A percentile compares a stretch with the other conserved stretches of the same genome.
phyloP scores from a whole-genome alignment of 2,888 invertebrate genomes.

The Mechanitis mazaeus region DNA sequence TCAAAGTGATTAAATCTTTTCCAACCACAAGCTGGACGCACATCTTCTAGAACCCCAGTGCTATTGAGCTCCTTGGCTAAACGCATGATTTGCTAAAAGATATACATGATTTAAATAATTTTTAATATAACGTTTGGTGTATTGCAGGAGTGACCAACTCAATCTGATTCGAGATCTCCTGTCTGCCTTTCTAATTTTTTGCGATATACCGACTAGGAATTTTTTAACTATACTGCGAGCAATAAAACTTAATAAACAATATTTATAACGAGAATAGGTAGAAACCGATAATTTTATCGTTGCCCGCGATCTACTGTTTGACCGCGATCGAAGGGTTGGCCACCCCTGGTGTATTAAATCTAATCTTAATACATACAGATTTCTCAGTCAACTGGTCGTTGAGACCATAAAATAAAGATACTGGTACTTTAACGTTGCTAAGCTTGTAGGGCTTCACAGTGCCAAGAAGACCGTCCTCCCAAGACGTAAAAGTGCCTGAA shows the following conservation, averaged over 20 bases:
- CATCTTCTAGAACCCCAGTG: constrained; percentile 49
- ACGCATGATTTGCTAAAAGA: constrained; percentile 56
- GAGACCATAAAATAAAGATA: constrained; percentile 77
- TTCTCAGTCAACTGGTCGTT: constrained; percentile 79
- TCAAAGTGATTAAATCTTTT: constrained; percentile 70
- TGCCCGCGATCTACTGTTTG: too few species aligned
- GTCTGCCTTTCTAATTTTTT: too few species aligned
- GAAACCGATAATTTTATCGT: too few species aligned
- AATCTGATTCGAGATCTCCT: too few species aligned
- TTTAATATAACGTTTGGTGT: background rate
- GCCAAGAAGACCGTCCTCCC: constrained; percentile 70
- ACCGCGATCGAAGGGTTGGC: too few species aligned
- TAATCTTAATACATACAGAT: constrained; percentile 50
- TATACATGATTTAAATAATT: constrained; percentile 3
- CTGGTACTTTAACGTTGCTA: constrained; percentile 76
- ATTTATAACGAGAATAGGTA: too few species aligned
- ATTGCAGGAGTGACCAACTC: background rate
- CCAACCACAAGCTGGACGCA: constrained; percentile 52
- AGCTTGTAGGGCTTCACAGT: constrained; percentile 77
- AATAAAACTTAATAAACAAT: background rate
- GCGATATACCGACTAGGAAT: too few species aligned
- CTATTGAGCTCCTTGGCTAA: constrained; percentile 47
- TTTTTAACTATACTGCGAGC: too few species aligned
- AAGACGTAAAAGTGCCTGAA: constrained; percentile 76
- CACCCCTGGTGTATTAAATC: background rate